phyloP scores from a whole-genome alignment of 2,113 vertebrate genomes.

The Onychorhynchus coronatus region DNA sequence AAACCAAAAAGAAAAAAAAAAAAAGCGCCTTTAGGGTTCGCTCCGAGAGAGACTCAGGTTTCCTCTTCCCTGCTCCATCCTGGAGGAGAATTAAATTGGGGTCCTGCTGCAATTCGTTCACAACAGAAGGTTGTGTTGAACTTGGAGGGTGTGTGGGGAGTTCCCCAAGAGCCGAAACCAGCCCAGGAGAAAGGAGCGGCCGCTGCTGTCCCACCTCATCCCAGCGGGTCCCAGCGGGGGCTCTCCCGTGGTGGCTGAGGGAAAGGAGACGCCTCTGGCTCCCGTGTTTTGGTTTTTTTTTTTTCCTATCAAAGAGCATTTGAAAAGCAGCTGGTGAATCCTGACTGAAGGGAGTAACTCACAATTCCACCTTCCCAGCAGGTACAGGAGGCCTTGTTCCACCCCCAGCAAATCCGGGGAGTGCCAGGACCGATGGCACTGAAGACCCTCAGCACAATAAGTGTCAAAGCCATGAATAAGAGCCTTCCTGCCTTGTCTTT shows the following conservation, averaged over 20 bases:
- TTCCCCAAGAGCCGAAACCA: neutral
- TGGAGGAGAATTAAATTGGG: neutral
- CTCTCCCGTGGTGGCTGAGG: accelerated
- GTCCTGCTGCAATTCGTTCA: accelerated
- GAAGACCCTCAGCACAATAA: neutral
- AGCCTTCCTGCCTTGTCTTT: neutral
- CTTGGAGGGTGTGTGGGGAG: neutral
- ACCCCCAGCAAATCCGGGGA: neutral
- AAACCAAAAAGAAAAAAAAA: neutral
- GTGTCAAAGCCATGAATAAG: conserved; percentile 34
- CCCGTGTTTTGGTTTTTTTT: accelerated
- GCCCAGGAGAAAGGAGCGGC: accelerated
- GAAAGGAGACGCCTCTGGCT: neutral
- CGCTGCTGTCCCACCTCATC: accelerated
- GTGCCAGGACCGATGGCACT: accelerated
- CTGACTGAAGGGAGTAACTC: accelerated
- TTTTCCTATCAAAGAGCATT: neutral
- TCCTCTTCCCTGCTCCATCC: neutral
- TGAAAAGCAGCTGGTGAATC: neutral
- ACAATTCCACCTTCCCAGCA: neutral
- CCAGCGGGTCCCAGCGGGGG: neutral
- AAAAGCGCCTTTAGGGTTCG: neutral
- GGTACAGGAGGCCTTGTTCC: neutral
- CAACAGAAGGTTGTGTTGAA: neutral
- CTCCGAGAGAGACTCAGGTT: neutral